These are phyloP conservation scores for Pemphredon lugubris DNA, from an alignment of 2,888 invertebrate genomes.

Conservation along the genomic window DNA sequence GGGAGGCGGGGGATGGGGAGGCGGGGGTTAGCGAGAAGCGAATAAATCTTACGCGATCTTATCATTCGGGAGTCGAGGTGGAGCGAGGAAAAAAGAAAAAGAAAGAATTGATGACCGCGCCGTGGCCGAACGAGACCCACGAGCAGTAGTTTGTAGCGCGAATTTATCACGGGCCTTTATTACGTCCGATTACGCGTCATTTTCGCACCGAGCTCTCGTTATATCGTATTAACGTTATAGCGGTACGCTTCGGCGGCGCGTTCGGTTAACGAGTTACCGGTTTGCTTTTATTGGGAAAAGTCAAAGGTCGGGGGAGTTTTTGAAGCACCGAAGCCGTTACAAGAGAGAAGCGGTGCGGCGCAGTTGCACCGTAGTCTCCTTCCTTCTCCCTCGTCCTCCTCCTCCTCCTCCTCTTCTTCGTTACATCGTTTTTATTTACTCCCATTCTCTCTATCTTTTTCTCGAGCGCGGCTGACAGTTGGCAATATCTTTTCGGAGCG, in stretches of 20 bases:
- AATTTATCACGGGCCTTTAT: constrained; percentile 33
- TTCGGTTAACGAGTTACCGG: constrained; percentile 43
- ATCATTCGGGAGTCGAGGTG: neutral
- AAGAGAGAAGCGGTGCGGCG: too few species aligned
- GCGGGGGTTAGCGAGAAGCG: neutral
- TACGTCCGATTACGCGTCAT: constrained; percentile 15
- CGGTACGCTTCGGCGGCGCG: constrained; percentile 1
- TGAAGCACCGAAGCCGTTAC: neutral
- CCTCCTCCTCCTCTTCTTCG: constrained; percentile 1
- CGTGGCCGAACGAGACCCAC: constrained; percentile 4
- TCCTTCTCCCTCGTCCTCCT: neutral
- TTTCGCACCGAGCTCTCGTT: constrained; percentile 26
- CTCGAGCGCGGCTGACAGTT: constrained; percentile 12
- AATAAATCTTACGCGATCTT: constrained; percentile 18
- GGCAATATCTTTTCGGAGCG: constrained; percentile 36
- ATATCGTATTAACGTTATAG: constrained; percentile 28
- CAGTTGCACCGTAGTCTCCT: too few species aligned
- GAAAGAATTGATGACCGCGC: constrained; percentile 14
- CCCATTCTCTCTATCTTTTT: constrained; percentile 10
- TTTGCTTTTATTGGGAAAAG: constrained; percentile 48
- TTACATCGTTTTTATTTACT: constrained; percentile 19
- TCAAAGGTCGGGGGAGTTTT: constrained; percentile 65
- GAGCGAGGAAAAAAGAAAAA: neutral
- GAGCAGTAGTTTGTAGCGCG: constrained; percentile 10
- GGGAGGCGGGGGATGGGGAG: constrained; percentile 5